Evolutionary conservation across 2,113 vertebrate species (phyloP).

Genomic region (Sinocyclocheilus anophthalmus): DNA sequence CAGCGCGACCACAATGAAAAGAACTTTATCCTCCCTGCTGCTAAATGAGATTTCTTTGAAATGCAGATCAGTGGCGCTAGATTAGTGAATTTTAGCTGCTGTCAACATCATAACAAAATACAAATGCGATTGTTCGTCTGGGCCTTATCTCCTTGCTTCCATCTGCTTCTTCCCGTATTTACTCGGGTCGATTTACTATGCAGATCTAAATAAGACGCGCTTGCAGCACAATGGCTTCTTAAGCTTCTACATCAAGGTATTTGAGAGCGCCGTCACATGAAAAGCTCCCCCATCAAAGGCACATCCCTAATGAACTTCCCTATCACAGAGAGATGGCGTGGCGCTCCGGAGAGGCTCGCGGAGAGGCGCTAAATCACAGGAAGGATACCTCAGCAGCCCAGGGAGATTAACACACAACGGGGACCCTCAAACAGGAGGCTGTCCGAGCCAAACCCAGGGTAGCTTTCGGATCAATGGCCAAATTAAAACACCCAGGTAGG

Average conservation of each 20-base stretch:
- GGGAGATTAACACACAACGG: conserved; percentile 89
- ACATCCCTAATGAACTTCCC: conserved; percentile 99
- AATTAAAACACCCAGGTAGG: conserved; percentile 42
- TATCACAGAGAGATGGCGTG: conserved; percentile 87
- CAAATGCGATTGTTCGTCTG: conserved; percentile 98
- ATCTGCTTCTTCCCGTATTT: conserved; percentile 99
- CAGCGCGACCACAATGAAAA: conserved; percentile 85
- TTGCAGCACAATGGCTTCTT: conserved; percentile 99
- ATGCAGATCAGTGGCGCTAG: conserved; percentile 99
- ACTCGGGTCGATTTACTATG: conserved; percentile 99
- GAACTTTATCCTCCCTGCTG: conserved; percentile 99
- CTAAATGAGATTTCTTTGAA: conserved; percentile 99
- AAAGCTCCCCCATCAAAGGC: conserved; percentile 99
- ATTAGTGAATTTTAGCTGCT: conserved; percentile 99
- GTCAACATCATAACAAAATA: conserved; percentile 99
- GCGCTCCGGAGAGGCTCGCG: conserved; percentile 88
- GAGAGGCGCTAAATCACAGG: conserved; percentile 91
- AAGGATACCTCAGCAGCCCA: conserved; percentile 83
- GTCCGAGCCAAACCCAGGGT: conserved; percentile 59
- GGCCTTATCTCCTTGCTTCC: conserved; percentile 99
- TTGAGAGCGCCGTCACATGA: conserved; percentile 98
- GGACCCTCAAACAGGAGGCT: conserved; percentile 72
- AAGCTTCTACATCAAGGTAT: conserved; percentile 99
- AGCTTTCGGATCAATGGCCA: conserved; percentile 56
- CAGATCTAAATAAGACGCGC: conserved; percentile 99